These are phyloP conservation scores for Furnarius figulus DNA, from an alignment of 2,113 vertebrate genomes.

Conservation along the genomic window DNA sequence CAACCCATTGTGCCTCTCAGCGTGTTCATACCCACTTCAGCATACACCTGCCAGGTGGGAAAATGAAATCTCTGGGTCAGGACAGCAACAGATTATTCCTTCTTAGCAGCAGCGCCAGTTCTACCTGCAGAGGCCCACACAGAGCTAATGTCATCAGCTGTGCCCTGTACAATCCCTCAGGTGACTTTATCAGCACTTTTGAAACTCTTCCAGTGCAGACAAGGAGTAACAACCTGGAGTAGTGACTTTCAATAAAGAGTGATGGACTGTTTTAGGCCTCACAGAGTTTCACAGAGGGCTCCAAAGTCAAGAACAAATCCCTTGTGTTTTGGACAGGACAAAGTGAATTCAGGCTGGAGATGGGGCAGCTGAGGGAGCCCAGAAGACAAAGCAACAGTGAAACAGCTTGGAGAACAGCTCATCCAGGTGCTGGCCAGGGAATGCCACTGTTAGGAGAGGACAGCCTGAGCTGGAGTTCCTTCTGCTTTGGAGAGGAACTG, in stretches of 20 bases:
- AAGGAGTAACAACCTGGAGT: background rate
- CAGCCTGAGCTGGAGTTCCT: background rate
- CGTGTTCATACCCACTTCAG: background rate
- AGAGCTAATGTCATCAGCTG: background rate
- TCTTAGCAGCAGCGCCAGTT: background rate
- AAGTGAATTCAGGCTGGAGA: background rate
- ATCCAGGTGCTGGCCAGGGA: background rate
- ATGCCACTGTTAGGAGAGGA: rapidly evolving
- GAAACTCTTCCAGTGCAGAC: background rate
- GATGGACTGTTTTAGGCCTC: background rate
- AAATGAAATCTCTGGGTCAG: background rate
- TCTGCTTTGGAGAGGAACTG: background rate
- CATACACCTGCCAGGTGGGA: background rate
- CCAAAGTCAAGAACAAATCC: background rate
- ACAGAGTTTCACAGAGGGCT: background rate
- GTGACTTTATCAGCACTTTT: background rate
- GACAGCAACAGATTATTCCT: background rate
- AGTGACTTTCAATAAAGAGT: background rate
- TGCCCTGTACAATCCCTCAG: background rate
- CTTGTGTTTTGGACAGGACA: background rate
- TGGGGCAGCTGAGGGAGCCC: background rate
- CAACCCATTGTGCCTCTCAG: background rate
- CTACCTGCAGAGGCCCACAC: background rate
- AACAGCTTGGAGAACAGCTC: background rate
- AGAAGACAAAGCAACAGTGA: background rate